Conservation (phyloP, 2,888 invertebrate species). For the Petrolisthes manimaculis region DNA sequence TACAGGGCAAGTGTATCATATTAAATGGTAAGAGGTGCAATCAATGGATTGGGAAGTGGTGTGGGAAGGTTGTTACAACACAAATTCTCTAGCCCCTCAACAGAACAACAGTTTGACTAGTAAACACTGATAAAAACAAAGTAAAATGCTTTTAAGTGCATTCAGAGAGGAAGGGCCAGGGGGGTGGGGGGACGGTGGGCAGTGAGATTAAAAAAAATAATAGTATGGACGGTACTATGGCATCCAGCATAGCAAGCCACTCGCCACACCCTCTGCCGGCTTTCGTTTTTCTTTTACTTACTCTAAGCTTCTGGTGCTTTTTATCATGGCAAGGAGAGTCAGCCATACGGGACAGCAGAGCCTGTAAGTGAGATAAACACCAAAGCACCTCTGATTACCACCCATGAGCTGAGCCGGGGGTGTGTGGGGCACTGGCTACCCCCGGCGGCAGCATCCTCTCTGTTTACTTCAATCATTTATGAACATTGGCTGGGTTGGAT, state of each 20-base stretch:
- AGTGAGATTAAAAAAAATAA: not conserved
- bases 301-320: constrained; percentile 90
- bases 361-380: constrained; percentile 48
- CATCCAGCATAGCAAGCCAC: constrained; percentile 50
- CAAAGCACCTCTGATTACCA: constrained; percentile 44
- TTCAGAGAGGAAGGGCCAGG: not conserved
- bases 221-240: not conserved
- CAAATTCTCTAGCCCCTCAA: constrained; percentile 3
- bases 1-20: constrained; percentile 5
- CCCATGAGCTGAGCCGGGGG: not conserved
- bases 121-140: constrained; percentile 5
- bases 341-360: constrained; percentile 59
- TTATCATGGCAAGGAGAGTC: constrained; percentile 73
- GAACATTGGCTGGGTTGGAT: too few species aligned
- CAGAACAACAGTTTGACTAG: not conserved
- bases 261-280: not conserved
- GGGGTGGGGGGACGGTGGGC: not conserved
- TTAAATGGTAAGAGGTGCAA: not conserved
- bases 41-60: not conserved
- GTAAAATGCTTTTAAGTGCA: constrained; percentile 1
- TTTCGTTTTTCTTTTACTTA: constrained; percentile 75
- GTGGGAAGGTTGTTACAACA: not conserved
- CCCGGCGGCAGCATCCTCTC: not conserved
- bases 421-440: not conserved
- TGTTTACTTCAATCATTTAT: not conserved